Evolutionary conservation across 2,888 invertebrate species (phyloP), one percentile per base, ranked within the genome.

Genomic region (Vanessa cardui): DNA sequence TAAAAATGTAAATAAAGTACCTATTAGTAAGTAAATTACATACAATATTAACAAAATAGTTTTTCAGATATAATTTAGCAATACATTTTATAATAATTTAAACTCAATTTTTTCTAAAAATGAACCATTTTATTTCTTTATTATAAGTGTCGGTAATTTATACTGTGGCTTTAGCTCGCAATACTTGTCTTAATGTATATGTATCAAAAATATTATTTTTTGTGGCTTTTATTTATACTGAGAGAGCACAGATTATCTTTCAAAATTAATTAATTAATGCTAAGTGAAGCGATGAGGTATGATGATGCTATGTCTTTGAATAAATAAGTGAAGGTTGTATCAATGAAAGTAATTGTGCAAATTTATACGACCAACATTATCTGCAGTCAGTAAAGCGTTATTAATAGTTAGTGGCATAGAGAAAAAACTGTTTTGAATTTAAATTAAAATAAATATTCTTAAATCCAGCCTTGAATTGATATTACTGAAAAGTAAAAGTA

Each of bases 311-410:
- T 31, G n/a, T 46, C 26, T 44, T 50, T 44, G 39, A 59, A 12
- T 44, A 16, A 50, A 44, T 5, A 50, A 44, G 26, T 58, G 33
- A 66, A 58, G 33, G 56, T 50, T n/a, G 12, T 54, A 46, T 45
- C 44, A 39, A 62, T 62, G 31, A 52, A 56, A 21, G 33, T 33
- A 56, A 26, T 33, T 33, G 56, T 52, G 16, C 26, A 52, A 52
- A 52, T 52, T 9, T 15, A 52, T 26, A 52, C 15, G 1, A 26
- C 15, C 21, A 21, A 52, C 16, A 26, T 26, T 26, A 52, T 21
- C 12, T 26, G 20, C 49, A 39, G 39, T 2, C 15, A 4, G 16
- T 15, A 47, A n/a, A 7, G n/a, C n/a, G 6, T 47, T n/a, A 15
- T 47, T 47, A 46, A 3, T 39, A 3, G 39, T 12, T 8, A n/a